Evolutionary conservation across 2,797 vertebrate genomes (phyloP).

Genomic region (Chaetodon trifasciatus): DNA sequence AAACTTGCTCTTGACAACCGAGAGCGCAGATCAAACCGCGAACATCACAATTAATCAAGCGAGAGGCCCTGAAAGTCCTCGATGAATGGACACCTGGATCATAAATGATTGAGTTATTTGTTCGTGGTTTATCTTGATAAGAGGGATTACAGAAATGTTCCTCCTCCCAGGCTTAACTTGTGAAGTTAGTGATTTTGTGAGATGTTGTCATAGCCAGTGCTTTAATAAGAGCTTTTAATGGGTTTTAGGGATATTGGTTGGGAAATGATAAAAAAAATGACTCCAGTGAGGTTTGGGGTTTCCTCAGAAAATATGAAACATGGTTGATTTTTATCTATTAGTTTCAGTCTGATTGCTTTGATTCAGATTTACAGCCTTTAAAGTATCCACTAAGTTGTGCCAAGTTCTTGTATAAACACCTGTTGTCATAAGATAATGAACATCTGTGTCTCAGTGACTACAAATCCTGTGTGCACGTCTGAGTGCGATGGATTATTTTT

Average conservation of each 20-base stretch:
- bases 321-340: not conserved
- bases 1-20: constrained; percentile 49
- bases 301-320: not conserved
- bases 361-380: not conserved
- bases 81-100: constrained; percentile 51
- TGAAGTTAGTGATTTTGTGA: constrained; percentile 9
- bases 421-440: constrained; percentile 9
- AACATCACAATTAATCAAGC: constrained; percentile 80
- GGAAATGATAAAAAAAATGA: not conserved
- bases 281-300: not conserved
- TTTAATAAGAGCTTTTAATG: not conserved
- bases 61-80: constrained; percentile 62
- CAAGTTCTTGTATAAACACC: not conserved
- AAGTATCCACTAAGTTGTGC: not conserved
- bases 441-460: constrained; percentile 5
- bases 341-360: not conserved
- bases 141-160: not conserved
- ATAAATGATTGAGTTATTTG: constrained; percentile 52
- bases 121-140: constrained; percentile 30
- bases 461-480: not conserved
- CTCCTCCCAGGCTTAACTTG: not conserved
- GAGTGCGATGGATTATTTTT: constrained; percentile 57
- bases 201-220: not conserved
- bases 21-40: constrained; percentile 56
- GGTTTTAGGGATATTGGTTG: not conserved